A percentile compares a stretch with the other conserved stretches of the same genome.
Evolutionary conservation across 2,113 vertebrate genomes (phyloP).

Genomic region (Osmerus eperlanus): DNA sequence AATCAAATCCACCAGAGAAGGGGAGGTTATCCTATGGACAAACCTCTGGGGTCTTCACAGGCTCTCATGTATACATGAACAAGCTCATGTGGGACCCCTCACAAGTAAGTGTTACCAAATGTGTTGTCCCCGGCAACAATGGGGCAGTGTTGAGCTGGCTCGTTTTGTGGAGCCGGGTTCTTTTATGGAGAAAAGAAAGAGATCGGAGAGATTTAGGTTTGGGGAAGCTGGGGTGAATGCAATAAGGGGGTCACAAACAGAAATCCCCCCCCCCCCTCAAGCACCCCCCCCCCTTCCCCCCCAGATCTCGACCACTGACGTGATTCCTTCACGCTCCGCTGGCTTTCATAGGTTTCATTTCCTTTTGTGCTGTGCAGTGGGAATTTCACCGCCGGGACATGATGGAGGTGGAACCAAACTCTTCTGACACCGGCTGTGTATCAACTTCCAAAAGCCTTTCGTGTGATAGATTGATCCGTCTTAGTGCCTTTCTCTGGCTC

Average conservation of each 20-base stretch:
- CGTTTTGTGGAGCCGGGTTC: slow-evolving; percentile 16
- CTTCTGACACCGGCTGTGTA: background rate
- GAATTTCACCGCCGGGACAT: background rate
- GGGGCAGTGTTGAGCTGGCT: slow-evolving; percentile 60
- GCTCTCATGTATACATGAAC: slow-evolving; percentile 24
- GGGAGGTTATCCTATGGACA: slow-evolving; percentile 40
- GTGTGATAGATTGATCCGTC: slow-evolving; percentile 12
- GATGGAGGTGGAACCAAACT: background rate
- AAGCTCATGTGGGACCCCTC: slow-evolving; percentile 17
- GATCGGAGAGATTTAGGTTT: background rate
- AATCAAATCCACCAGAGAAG: slow-evolving; percentile 22
- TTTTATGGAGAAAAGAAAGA: slow-evolving; percentile 19
- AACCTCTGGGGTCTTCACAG: slow-evolving; percentile 40
- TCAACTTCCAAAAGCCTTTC: background rate
- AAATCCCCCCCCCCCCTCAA: background rate
- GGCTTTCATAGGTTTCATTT: slow-evolving; percentile 9
- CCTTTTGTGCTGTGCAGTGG: background rate
- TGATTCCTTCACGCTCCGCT: background rate
- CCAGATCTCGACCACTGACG: background rate
- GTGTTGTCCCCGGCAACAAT: slow-evolving; percentile 56
- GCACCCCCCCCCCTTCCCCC: no score
- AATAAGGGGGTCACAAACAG: background rate
- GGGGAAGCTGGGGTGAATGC: background rate
- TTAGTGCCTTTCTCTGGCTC: background rate
- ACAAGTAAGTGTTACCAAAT: slow-evolving; percentile 70